Percentiles rank a stretch among this genome's conserved stretches.
Conservation (phyloP, 2,888 invertebrate species). For the Nymphalis c-album region DNA sequence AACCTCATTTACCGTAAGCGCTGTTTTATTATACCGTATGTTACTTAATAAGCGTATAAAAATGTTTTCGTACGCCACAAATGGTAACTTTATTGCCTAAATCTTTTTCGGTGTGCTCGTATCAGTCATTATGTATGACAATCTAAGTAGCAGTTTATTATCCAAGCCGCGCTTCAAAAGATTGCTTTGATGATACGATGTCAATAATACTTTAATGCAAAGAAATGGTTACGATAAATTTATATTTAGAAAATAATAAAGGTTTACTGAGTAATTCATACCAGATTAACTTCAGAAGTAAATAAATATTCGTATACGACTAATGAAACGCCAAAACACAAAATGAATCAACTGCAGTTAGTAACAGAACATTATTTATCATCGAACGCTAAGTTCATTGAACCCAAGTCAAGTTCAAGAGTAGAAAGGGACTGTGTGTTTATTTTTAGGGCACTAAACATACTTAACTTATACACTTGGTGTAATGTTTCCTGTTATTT, state of each 20-base stretch:
- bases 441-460: conserved; percentile 76
- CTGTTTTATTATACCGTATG: conserved; percentile 21
- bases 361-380: conserved; percentile 46
- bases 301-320: background rate
- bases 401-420: conserved; percentile 76
- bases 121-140: conserved; percentile 29
- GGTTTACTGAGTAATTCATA: background rate
- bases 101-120: conserved; percentile 26
- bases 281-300: background rate
- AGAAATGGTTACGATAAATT: background rate
- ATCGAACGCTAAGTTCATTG: conserved; percentile 61
- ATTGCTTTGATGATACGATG: conserved; percentile 3
- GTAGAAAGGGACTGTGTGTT: conserved; percentile 59
- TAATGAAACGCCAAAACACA: conserved; percentile 15
- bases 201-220: conserved; percentile 1
- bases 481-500: conserved; percentile 56
- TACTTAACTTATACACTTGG: conserved; percentile 55
- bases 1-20: conserved; percentile 26
- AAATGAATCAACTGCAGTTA: conserved; percentile 24
- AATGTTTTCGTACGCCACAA: conserved; percentile 26
- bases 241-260: background rate
- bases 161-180: conserved; percentile 6
- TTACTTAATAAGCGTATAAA: conserved; percentile 32
- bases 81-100: conserved; percentile 30
- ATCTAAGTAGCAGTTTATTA: conserved; percentile 28